phyloP scores from a whole-genome alignment of 2,888 invertebrate genomes.

The Eledona agricola region DNA sequence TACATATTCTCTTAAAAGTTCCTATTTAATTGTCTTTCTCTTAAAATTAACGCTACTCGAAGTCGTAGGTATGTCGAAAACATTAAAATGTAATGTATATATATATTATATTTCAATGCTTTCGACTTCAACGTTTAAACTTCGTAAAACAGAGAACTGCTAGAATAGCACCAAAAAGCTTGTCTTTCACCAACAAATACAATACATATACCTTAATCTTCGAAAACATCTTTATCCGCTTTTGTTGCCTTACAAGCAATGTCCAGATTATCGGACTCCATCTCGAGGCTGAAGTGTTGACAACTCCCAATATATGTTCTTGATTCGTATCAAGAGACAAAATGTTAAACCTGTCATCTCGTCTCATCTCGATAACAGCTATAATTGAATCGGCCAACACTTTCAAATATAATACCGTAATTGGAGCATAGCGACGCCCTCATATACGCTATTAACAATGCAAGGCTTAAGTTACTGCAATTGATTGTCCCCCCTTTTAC shows the following conservation, averaged over 20 bases:
- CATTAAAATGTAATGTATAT: no score
- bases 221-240: no score
- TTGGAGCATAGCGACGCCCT: slow-evolving; percentile 28
- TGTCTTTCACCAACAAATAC: slow-evolving; percentile 9
- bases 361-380: slow-evolving; percentile 8
- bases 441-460: slow-evolving; percentile 37
- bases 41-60: no score
- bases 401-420: slow-evolving; percentile 23
- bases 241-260: slow-evolving; percentile 11
- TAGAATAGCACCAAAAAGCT: no score
- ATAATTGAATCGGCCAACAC: slow-evolving; percentile 15
- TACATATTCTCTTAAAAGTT: no score
- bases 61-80: no score
- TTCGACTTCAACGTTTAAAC: no score
- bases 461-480: slow-evolving; percentile 42
- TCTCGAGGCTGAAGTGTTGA: slow-evolving; percentile 12
- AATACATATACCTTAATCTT: slow-evolving; percentile 7
- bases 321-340: slow-evolving; percentile 9
- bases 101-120: no score
- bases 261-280: slow-evolving; percentile 11
- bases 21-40: no score
- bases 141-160: no score
- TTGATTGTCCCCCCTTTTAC: slow-evolving; percentile 40
- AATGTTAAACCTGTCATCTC: slow-evolving; percentile 7
- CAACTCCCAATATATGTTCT: slow-evolving; percentile 7